Conservation (phyloP, 2,113 vertebrate species). For the Cyprinus carpio region DNA sequence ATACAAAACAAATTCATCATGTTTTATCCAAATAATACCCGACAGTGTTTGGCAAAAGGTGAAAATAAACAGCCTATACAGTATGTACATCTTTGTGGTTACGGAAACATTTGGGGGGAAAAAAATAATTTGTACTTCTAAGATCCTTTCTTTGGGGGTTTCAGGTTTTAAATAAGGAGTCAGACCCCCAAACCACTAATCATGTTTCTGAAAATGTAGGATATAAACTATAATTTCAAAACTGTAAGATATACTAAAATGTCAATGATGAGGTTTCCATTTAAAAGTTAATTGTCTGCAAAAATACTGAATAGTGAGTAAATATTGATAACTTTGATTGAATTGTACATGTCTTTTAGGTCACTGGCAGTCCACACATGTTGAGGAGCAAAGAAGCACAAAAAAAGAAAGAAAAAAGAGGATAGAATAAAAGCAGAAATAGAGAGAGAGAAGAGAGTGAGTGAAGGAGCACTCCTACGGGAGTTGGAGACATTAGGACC, state of each 20-base stretch:
- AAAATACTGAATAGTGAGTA: not conserved
- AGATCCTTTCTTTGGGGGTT: not conserved
- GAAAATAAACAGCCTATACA: not conserved
- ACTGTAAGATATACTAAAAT: not conserved
- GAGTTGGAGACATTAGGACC: slow-evolving; percentile 72
- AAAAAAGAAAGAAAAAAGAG: slow-evolving; percentile 43
- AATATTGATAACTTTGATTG: not conserved
- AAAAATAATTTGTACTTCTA: not conserved
- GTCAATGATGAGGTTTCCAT: not conserved
- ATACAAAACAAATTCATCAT: not conserved
- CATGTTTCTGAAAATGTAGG: not conserved
- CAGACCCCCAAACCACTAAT: not conserved
- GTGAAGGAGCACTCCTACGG: slow-evolving; percentile 57
- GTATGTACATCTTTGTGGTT: not conserved
- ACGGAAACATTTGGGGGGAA: not conserved
- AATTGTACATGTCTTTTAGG: not conserved
- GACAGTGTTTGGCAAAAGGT: not conserved
- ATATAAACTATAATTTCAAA: not conserved
- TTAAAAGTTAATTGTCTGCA: not conserved
- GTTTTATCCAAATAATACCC: not conserved
- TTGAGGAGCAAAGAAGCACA: not conserved
- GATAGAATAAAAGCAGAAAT: slow-evolving; percentile 70
- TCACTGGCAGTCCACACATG: not conserved
- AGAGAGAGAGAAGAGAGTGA: slow-evolving; percentile 72
- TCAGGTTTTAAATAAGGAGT: not conserved